Evolutionary conservation across 1,140 invertebrate species (phyloP).

Genomic region (Heterodera schachtii): DNA sequence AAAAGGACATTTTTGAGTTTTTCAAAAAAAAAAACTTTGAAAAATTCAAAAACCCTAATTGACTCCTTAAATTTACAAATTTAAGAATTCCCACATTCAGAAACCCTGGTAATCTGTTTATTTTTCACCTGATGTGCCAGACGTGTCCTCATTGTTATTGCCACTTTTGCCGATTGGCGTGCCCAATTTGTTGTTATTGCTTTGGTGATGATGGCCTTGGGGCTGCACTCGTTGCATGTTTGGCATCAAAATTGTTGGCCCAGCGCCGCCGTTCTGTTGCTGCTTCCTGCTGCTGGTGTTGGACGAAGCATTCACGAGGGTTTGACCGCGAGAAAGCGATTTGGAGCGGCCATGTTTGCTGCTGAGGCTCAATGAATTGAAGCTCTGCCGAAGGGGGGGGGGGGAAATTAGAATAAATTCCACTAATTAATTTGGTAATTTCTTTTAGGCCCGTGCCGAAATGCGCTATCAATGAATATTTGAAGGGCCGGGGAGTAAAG

Average conservation of each 20-base stretch:
- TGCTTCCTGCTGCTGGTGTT: neutral
- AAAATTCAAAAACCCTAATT: no score
- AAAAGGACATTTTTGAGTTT: no score
- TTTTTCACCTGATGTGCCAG: conserved; percentile 19
- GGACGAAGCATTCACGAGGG: neutral
- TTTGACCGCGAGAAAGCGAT: conserved; percentile 20
- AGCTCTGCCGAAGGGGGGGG: neutral
- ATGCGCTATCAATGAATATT: no score
- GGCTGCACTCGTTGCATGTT: neutral
- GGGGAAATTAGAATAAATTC: no score
- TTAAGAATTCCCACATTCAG: no score
- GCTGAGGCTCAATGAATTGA: conserved; percentile 18
- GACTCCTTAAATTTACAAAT: no score
- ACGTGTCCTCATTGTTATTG: conserved; percentile 29
- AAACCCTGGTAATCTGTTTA: neutral
- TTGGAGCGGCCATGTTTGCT: conserved; percentile 27
- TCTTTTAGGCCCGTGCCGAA: no score
- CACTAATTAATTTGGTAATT: no score
- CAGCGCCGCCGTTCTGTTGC: neutral
- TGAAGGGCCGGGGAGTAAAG: no score
- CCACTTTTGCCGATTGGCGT: neutral
- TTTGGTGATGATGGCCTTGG: neutral
- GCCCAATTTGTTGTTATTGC: neutral
- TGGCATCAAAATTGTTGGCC: neutral
- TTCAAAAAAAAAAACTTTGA: no score